Evolutionary conservation across 2,888 invertebrate genomes (phyloP), one percentile per base, ranked within the genome.

Genomic region (Homarus gammarus): DNA sequence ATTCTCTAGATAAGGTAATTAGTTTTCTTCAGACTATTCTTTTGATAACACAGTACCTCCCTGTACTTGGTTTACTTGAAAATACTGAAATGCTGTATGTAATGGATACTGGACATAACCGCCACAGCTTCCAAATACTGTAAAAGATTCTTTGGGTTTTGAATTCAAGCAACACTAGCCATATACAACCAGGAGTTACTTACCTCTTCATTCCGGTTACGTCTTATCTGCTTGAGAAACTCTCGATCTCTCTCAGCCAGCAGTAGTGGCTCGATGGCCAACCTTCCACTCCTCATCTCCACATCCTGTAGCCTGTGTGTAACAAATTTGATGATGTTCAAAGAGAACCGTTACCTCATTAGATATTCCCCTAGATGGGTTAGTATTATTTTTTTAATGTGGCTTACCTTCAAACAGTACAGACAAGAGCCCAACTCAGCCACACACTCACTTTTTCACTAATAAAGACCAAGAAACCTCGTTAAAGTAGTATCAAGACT

Each of bases 201-300:
- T 12, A 89, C 93, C 92, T 95, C 94, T 85, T 94, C 94, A 38
- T 94, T 94, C 33, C 94, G 92, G 89, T 93, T 93, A 64, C 92
- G 92, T 15, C 93, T 93, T 31, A 93, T 82, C 82, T 94, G 93
- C 87, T 93, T 93, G 40, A 91, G 87, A 72, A 90, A 98, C 95
- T 96, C 96, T 93, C 98, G 95, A 93, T 98, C 98, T 90, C 96
- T 95, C 94, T 98, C 98, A 0, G 98, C 98, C 51, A 96, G 92
- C 89, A 98, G 93, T 93, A 98, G 93, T 0, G 98, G 97, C 82
- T 95, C 95, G 33, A 98, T 94, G 0, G 97, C 98, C 94, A 96
- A 95, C 92, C 95, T 95, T 0, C 96, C 96, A 78, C 97, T 97
- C 15, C 96, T 95, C 95, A 96, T 95, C 94, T 98, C 98, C 84